Evolutionary conservation across 2,888 invertebrate genomes (phyloP).

Genomic region (Drosophila borborema): DNA sequence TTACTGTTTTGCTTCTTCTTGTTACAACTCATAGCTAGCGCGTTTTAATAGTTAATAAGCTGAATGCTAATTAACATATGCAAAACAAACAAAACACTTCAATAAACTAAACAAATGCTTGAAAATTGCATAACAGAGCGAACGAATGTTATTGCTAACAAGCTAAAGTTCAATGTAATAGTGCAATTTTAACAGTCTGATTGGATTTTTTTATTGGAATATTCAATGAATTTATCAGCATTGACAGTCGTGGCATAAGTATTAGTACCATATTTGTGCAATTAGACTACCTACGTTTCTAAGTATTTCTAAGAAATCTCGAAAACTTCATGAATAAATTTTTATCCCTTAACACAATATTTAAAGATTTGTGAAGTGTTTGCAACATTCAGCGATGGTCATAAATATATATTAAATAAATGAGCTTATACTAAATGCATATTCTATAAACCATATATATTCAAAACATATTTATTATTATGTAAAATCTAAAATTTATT

Average conservation of each 20-base stretch:
- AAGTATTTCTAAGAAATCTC: too few species aligned
- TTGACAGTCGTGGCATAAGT: neutral
- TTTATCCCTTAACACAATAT: too few species aligned
- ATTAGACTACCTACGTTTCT: too few species aligned
- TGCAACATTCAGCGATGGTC: too few species aligned
- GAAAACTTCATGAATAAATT: too few species aligned
- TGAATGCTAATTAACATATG: conserved; percentile 5
- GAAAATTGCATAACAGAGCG: neutral
- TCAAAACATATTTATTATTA: too few species aligned
- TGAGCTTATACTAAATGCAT: too few species aligned
- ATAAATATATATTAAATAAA: too few species aligned
- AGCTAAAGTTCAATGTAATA: neutral
- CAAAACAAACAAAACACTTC: neutral
- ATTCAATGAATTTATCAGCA: neutral
- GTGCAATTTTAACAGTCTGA: neutral
- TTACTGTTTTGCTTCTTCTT: neutral
- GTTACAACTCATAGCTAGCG: neutral
- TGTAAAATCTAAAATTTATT: too few species aligned
- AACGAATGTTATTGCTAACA: neutral
- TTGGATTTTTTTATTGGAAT: neutral
- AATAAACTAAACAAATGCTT: neutral
- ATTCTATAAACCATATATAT: too few species aligned
- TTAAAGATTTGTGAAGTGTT: too few species aligned
- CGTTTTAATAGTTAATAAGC: conserved; percentile 1
- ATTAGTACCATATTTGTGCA: neutral